Evolutionary conservation across 2,888 invertebrate genomes (phyloP).

Genomic region (Dolichopus griseipennis): DNA sequence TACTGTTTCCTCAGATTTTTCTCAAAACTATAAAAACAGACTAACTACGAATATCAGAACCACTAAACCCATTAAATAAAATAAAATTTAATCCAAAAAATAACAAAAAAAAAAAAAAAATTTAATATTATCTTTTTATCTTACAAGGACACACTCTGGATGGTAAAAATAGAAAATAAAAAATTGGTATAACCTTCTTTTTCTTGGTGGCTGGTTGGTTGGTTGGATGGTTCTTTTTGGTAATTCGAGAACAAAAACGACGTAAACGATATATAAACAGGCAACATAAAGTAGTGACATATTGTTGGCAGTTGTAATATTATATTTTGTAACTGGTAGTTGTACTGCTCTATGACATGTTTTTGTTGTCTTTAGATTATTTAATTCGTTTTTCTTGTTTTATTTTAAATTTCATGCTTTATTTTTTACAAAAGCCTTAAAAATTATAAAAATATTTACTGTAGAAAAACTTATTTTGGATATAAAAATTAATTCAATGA

Average conservation of each 20-base stretch:
- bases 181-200: not conserved
- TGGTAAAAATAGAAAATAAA: not conserved
- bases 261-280: not conserved
- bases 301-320: constrained; percentile 1
- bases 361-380: not conserved
- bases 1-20: no score
- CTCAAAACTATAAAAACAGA: no score
- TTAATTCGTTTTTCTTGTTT: not conserved
- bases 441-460: not conserved
- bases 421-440: not conserved
- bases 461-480: not conserved
- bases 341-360: not conserved
- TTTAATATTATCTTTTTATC: not conserved
- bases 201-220: not conserved
- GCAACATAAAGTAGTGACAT: constrained; percentile 3
- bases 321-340: not conserved
- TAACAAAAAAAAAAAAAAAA: not conserved
- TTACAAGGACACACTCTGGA: not conserved
- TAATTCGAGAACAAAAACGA: not conserved
- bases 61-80: no score
- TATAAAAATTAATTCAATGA: no score
- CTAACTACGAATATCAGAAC: no score
- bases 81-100: not conserved
- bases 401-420: not conserved
- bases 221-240: no score